Evolutionary conservation across 1,140 invertebrate species (phyloP).

Genomic region (Drosophila auraria): DNA sequence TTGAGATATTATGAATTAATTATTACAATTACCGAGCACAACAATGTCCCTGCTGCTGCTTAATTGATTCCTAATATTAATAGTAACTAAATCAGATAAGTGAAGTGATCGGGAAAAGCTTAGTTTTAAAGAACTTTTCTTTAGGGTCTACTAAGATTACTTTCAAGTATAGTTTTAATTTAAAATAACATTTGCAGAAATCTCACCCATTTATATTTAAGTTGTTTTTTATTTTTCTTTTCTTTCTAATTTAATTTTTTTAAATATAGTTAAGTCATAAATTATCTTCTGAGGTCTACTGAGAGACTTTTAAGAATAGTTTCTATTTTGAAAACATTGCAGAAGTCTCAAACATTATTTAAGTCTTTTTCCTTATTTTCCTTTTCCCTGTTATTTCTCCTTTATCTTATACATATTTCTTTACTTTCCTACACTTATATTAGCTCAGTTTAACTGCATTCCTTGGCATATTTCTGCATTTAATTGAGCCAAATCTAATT

Average conservation of each 20-base stretch:
- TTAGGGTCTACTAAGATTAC: too few species aligned
- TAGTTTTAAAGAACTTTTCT: too few species aligned
- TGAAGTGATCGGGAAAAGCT: neutral
- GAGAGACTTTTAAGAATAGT: too few species aligned
- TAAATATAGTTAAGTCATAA: neutral
- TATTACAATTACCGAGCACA: slow-evolving; percentile 25
- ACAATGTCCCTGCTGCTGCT: neutral
- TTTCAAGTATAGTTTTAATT: too few species aligned
- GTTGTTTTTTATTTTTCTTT: too few species aligned
- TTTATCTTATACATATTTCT: neutral
- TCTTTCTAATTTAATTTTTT: neutral
- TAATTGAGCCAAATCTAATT: slow-evolving; percentile 23
- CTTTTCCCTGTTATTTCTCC: neutral
- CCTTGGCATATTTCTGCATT: slow-evolving; percentile 19
- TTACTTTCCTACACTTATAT: neutral
- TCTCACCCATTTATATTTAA: too few species aligned
- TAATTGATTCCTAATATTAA: slow-evolving; percentile 1
- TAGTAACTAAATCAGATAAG: neutral
- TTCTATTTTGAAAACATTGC: neutral
- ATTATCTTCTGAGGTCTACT: too few species aligned
- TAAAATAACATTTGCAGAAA: too few species aligned
- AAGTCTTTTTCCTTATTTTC: neutral
- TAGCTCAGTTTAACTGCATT: slow-evolving; percentile 3
- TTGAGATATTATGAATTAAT: slow-evolving; percentile 45
- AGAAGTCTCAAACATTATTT: too few species aligned